Evolutionary conservation across 2,113 vertebrate genomes (phyloP).

Genomic region (Piaya cayana): DNA sequence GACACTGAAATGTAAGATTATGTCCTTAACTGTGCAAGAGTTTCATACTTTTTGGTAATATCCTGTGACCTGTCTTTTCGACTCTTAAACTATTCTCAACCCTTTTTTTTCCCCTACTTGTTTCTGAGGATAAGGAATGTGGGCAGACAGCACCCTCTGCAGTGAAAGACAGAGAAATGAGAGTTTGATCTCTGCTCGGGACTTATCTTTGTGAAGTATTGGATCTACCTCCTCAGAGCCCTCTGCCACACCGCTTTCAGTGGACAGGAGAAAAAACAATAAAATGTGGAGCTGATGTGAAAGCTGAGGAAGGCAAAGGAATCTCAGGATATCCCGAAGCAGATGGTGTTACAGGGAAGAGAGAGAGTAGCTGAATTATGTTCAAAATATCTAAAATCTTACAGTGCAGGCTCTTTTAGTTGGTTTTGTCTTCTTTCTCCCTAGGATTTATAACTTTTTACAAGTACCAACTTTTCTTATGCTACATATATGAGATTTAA

Average conservation of each 20-base stretch:
- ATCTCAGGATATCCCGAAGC: neutral
- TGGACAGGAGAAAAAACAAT: neutral
- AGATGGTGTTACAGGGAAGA: neutral
- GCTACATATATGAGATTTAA: neutral
- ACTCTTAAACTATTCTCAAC: neutral
- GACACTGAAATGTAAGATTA: neutral
- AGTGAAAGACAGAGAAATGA: neutral
- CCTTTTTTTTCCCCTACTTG: neutral
- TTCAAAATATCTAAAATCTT: neutral
- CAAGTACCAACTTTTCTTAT: neutral
- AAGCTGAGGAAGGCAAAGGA: neutral
- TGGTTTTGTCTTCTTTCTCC: neutral
- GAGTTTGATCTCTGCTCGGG: neutral
- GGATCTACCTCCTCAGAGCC: neutral
- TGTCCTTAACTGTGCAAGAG: neutral
- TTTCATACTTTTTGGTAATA: neutral
- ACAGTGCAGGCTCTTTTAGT: neutral
- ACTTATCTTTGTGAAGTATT: neutral
- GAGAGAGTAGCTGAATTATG: neutral
- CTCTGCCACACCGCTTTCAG: neutral
- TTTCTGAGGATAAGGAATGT: neutral
- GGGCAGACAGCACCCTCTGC: constrained; percentile 56
- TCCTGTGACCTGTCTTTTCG: neutral
- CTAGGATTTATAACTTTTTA: fast-evolving
- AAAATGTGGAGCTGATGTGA: neutral